Evolutionary conservation across 2,888 invertebrate genomes (phyloP).

Genomic region (Nipponacmea schrenckii): DNA sequence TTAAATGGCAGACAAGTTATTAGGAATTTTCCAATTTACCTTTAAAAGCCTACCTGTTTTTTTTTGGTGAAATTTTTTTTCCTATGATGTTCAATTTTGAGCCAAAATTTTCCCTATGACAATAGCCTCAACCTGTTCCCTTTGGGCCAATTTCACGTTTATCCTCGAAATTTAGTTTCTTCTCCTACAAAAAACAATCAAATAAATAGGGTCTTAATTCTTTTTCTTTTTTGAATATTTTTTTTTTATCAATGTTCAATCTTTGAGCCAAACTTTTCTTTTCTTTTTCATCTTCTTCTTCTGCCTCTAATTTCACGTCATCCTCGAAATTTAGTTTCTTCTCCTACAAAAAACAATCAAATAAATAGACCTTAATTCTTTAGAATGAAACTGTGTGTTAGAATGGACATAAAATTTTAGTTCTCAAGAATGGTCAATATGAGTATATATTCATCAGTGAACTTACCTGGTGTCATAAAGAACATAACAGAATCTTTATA

Average conservation of each 20-base stretch:
- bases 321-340: slow-evolving; percentile 42
- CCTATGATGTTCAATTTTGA: slow-evolving; percentile 35
- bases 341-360: slow-evolving; percentile 21
- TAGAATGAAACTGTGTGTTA: too few relatives aligned
- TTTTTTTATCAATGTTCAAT: slow-evolving; percentile 31
- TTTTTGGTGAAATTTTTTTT: slow-evolving; percentile 20
- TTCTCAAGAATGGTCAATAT: too few relatives aligned
- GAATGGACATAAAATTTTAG: too few relatives aligned
- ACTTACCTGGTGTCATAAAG: too few relatives aligned
- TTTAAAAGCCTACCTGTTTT: too few relatives aligned
- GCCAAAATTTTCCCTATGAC: slow-evolving; percentile 42
- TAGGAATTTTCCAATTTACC: too few relatives aligned
- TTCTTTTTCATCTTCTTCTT: slow-evolving; percentile 26
- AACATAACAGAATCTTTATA: too few relatives aligned
- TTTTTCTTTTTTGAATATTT: slow-evolving; percentile 18
- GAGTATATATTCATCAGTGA: too few relatives aligned
- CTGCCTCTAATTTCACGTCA: slow-evolving; percentile 30
- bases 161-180: slow-evolving; percentile 40
- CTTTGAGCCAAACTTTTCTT: slow-evolving; percentile 44
- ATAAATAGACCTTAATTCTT: not conserved
- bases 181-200: slow-evolving; percentile 27
- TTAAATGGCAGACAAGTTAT: too few relatives aligned
- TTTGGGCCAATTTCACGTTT: slow-evolving; percentile 27
- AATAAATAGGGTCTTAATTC: too few relatives aligned
- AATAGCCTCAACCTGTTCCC: slow-evolving; percentile 25